Evolutionary conservation across 2,113 vertebrate species (phyloP).

Genomic region (Chionodraco myersi): DNA sequence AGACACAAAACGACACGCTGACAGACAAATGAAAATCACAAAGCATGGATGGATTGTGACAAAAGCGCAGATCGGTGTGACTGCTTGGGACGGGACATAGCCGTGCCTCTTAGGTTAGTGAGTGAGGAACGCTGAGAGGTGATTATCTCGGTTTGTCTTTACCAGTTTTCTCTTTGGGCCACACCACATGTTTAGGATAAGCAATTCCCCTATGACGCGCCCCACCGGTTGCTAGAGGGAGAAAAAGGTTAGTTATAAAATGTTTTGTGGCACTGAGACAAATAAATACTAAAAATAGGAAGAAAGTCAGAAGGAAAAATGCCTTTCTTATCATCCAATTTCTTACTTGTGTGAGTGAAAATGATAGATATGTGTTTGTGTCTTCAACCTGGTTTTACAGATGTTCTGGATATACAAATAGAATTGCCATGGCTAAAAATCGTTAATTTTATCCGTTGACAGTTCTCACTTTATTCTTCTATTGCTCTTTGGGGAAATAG

Average conservation of each 20-base stretch:
- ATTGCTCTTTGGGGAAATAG: conserved; percentile 15
- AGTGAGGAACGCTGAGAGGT: conserved; percentile 52
- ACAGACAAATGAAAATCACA: conserved; percentile 52
- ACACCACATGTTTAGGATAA: conserved; percentile 63
- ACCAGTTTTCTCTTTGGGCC: conserved; percentile 75
- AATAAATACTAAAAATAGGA: conserved; percentile 39
- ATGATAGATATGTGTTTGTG: conserved; percentile 19
- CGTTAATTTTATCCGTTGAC: conserved; percentile 19
- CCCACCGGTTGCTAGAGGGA: conserved; percentile 72
- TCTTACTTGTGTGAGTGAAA: not conserved
- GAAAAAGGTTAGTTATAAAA: conserved; percentile 70
- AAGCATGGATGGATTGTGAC: conserved; percentile 39
- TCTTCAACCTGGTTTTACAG: conserved; percentile 27
- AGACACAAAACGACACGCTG: conserved; percentile 46
- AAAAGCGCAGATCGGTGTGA: conserved; percentile 52
- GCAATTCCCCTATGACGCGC: conserved; percentile 69
- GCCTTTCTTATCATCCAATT: not conserved
- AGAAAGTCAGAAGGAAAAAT: conserved; percentile 22
- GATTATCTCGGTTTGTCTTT: conserved; percentile 69
- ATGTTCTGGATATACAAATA: conserved; percentile 36
- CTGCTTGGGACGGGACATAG: conserved; percentile 37
- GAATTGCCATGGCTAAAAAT: conserved; percentile 23
- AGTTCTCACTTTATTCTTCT: conserved; percentile 14
- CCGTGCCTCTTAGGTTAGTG: conserved; percentile 64
- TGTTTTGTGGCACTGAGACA: conserved; percentile 9